Evolutionary conservation across 1,140 invertebrate genomes (phyloP), one percentile per base, ranked within the genome.

Genomic region (Aphelinus atriplicis): DNA sequence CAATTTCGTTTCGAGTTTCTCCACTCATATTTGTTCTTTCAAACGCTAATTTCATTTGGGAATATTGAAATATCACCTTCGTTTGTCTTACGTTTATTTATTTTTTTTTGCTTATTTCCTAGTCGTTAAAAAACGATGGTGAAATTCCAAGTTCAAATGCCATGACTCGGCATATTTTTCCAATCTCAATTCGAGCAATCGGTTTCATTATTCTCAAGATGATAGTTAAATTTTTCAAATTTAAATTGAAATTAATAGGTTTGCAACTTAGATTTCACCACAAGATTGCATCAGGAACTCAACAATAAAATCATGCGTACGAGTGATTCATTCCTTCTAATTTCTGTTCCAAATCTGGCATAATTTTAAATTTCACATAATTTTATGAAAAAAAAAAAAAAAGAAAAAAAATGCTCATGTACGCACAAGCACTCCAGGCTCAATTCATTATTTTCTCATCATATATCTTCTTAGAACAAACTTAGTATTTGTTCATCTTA

Each of bases 271-370:
- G 81, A 85, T 85, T 87, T 85, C 78, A 85, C 80, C 80, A 84
- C 82, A 81, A 84, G 80, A 84, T 82, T 83, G 82, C 78, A 81
- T 85, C 79, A 84, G 81, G 82, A 87, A 86, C 83, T 87, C 81
- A 82, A 82, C 80, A 80, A 84, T 79, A 81, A 79, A 78, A 79
- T 78, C 71, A 71, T 80, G 78, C 67, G 77, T 75, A 78, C 58
- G 64, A 68, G 62, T 48, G 66, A 55, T 67, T 78, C 7, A 26
- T 26, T 26, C 26, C 26, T 26, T 26, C 26, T 26, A 26, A 26
- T 26, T 26, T 26, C 26, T 26, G 26, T 26, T 26, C 26, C 26
- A 26, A 26, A 26, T 26, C 26, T 26, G 26, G 26, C 26, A 26
- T 26, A 26, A 26, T 26, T 26, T 26, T 26, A 26, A 26, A 26